Evolutionary conservation across 2,888 invertebrate genomes (phyloP).

Genomic region (Nematopogon swammerdamellus): DNA sequence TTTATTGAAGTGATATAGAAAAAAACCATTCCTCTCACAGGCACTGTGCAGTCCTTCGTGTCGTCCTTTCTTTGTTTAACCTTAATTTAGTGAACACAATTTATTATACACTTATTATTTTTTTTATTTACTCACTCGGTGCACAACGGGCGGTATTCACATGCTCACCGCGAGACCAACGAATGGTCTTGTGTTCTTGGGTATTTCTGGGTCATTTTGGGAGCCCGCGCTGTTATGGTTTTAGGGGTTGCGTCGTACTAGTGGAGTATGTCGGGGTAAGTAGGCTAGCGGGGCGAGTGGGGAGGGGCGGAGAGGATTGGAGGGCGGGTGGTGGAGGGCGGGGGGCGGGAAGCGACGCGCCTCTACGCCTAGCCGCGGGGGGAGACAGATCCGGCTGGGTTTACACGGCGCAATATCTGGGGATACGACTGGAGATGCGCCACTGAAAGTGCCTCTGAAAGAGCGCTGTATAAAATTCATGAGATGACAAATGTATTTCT

Average conservation of each 20-base stretch:
- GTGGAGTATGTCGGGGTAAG: conserved; percentile 32
- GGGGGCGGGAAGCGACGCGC: conserved; percentile 17
- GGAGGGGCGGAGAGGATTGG: conserved; percentile 2
- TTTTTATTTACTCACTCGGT: too few species aligned
- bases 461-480: too few species aligned
- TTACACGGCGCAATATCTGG: conserved; percentile 7
- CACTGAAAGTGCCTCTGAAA: too few species aligned
- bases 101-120: too few species aligned
- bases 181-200: conserved; percentile 24
- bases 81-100: not conserved
- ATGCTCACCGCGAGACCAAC: conserved; percentile 13
- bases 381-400: conserved; percentile 25
- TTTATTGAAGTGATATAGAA: not conserved
- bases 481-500: too few species aligned
- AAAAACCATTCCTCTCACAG: not conserved
- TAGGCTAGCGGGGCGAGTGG: conserved; percentile 32
- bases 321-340: conserved; percentile 1
- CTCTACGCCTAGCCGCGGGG: conserved; percentile 23
- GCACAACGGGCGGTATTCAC: too few species aligned
- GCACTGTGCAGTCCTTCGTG: not conserved
- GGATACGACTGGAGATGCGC: conserved; percentile 22
- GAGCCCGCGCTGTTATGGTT: conserved; percentile 29
- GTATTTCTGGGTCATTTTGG: conserved; percentile 19
- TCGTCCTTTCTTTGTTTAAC: too few species aligned
- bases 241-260: not conserved